These are phyloP conservation scores for Parauchenoglanis punctatus DNA, from an alignment of 2,797 vertebrate genomes.

Conservation along the genomic window DNA sequence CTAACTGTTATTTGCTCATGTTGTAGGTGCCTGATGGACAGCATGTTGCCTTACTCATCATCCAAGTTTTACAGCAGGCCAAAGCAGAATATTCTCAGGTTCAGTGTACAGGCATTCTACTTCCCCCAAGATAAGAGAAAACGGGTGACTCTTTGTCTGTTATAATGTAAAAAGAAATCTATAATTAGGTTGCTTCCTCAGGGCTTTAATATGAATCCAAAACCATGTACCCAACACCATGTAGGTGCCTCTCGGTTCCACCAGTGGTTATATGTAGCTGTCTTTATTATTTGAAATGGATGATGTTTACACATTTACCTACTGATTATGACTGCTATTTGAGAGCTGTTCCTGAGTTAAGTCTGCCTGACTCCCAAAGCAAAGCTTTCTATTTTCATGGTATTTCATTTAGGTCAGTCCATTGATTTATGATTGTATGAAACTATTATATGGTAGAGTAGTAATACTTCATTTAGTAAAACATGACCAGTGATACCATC, in stretches of 20 bases:
- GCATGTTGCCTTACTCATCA: constrained; percentile 56
- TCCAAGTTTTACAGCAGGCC: constrained; percentile 58
- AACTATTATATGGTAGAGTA: not conserved
- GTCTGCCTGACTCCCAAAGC: constrained; percentile 18
- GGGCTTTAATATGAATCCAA: not conserved
- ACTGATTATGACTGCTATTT: constrained; percentile 50
- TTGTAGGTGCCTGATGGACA: constrained; percentile 65
- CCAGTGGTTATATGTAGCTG: not conserved
- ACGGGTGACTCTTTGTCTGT: constrained; percentile 43
- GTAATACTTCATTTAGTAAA: not conserved
- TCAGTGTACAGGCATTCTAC: constrained; percentile 61
- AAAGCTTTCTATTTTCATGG: constrained; percentile 66
- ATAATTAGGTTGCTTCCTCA: not conserved
- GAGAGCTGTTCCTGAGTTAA: constrained; percentile 46
- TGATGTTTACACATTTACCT: not conserved
- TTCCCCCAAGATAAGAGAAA: constrained; percentile 46
- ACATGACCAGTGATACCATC: not conserved
- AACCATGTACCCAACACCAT: not conserved
- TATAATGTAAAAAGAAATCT: not conserved
- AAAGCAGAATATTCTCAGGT: constrained; percentile 55
- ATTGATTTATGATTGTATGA: not conserved
- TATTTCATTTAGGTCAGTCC: constrained; percentile 59
- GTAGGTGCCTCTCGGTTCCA: not conserved
- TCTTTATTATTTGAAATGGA: not conserved
- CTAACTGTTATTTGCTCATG: not conserved